phyloP scores from a whole-genome alignment of 1,140 invertebrate species.

The Zaprionus kolodkinae region DNA sequence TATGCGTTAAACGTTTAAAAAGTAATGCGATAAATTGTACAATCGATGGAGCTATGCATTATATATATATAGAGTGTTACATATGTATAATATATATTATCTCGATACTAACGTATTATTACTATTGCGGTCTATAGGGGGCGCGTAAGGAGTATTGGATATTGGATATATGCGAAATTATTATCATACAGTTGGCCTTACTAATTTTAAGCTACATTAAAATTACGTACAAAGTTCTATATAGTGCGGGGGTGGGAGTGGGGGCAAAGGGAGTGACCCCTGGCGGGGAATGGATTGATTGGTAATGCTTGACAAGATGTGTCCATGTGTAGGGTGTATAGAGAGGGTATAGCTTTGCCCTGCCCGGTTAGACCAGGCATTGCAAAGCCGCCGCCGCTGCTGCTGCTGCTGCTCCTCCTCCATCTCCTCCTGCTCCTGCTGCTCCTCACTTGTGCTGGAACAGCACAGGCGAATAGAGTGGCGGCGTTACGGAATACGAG shows the following conservation, averaged over 20 bases:
- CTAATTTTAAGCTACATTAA: constrained; percentile 41
- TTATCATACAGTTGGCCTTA: constrained; percentile 53
- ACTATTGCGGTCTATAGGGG: neutral
- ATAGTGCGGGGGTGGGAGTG: neutral
- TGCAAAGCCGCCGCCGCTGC: neutral
- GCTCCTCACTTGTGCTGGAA: neutral
- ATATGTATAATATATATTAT: constrained; percentile 8
- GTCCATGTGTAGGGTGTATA: neutral
- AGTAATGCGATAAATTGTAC: constrained; percentile 33
- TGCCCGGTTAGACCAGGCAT: constrained; percentile 12
- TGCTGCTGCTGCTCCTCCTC: neutral
- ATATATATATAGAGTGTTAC: neutral
- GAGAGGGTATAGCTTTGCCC: too few species aligned
- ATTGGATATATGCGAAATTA: neutral
- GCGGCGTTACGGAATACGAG: constrained; percentile 57
- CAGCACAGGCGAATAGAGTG: constrained; percentile 55
- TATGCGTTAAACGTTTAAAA: constrained; percentile 17
- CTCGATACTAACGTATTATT: constrained; percentile 1
- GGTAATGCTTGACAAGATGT: neutral
- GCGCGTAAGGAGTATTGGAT: neutral
- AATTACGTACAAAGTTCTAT: constrained; percentile 37
- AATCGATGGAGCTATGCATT: constrained; percentile 24
- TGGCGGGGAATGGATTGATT: neutral
- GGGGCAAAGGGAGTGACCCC: neutral
- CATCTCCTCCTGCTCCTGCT: neutral